Evolutionary conservation across 2,888 invertebrate genomes (phyloP).

Genomic region (Enoplolaimus lenunculus): DNA sequence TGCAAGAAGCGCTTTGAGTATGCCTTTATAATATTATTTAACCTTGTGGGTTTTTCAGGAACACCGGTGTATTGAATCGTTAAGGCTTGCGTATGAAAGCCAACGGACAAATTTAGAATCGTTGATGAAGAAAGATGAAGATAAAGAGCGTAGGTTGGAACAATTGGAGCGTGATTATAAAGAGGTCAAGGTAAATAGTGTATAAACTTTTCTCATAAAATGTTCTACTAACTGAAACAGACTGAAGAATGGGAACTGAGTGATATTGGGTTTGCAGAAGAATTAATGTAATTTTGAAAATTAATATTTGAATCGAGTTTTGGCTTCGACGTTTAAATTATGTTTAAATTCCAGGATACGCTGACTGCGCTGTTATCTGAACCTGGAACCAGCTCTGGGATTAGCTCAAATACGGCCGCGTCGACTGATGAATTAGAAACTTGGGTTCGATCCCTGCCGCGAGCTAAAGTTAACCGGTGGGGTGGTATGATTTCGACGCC

Average conservation of each 20-base stretch:
- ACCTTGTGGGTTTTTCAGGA: too few relatives aligned
- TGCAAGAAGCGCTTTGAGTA: too few relatives aligned
- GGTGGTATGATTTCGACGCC: constrained; percentile 97
- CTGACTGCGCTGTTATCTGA: constrained; percentile 11
- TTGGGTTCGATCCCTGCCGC: constrained; percentile 66
- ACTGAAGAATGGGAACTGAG: too few relatives aligned
- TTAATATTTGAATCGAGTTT: neutral
- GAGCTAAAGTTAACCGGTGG: constrained; percentile 77
- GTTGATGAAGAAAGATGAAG: neutral
- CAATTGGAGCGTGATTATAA: neutral
- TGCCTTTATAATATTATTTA: too few relatives aligned
- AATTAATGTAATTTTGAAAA: too few relatives aligned
- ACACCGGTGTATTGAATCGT: constrained; percentile 80
- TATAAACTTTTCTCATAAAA: too few relatives aligned
- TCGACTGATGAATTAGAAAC: constrained; percentile 18
- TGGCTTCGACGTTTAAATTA: too few relatives aligned
- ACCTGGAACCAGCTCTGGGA: neutral
- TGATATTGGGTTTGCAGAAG: too few relatives aligned
- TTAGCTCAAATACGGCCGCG: neutral
- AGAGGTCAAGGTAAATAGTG: neutral
- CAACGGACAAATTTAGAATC: neutral
- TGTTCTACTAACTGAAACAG: too few relatives aligned
- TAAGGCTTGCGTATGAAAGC: constrained; percentile 49
- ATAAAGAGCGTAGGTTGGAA: neutral
- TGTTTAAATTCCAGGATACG: constrained; percentile 14